Evolutionary conservation across 2,797 vertebrate genomes (phyloP).

Genomic region (Phaenicophaeus curvirostris): DNA sequence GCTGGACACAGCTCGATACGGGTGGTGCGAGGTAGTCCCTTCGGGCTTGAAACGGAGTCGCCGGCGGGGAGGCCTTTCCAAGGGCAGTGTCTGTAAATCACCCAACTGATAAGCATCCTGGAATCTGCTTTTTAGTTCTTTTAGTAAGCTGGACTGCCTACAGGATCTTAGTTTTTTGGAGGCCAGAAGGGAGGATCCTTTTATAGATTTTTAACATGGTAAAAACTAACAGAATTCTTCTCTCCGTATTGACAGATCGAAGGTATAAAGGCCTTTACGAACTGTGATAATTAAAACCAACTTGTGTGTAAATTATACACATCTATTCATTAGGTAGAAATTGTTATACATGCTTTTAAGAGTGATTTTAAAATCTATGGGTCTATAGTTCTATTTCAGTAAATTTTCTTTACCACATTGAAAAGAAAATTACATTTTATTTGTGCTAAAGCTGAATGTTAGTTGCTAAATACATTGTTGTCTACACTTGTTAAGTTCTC

Average conservation of each 20-base stretch:
- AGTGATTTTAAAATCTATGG: background rate
- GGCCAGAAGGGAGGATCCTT: background rate
- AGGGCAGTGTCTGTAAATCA: slow-evolving; percentile 48
- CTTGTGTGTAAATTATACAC: background rate
- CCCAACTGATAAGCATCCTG: slow-evolving; percentile 49
- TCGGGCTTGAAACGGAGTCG: background rate
- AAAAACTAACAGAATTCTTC: background rate
- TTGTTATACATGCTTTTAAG: background rate
- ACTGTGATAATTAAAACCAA: slow-evolving; percentile 53
- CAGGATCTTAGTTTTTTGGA: background rate
- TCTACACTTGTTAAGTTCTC: background rate
- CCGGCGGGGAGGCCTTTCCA: background rate
- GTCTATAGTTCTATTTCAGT: background rate
- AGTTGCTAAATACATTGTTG: background rate
- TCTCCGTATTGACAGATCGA: background rate
- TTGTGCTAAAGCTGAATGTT: background rate
- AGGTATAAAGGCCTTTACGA: slow-evolving; percentile 18
- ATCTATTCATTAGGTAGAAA: background rate
- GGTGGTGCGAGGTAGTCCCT: slow-evolving; percentile 49
- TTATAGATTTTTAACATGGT: background rate
- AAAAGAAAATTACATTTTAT: background rate
- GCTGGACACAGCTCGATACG: slow-evolving; percentile 40
- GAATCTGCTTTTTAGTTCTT: slow-evolving; percentile 27
- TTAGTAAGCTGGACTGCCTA: background rate
- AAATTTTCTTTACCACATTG: background rate